A percentile compares a stretch with the other conserved stretches of the same genome.
Evolutionary conservation across 2,888 invertebrate species (phyloP).

Genomic region (Muscina levida): DNA sequence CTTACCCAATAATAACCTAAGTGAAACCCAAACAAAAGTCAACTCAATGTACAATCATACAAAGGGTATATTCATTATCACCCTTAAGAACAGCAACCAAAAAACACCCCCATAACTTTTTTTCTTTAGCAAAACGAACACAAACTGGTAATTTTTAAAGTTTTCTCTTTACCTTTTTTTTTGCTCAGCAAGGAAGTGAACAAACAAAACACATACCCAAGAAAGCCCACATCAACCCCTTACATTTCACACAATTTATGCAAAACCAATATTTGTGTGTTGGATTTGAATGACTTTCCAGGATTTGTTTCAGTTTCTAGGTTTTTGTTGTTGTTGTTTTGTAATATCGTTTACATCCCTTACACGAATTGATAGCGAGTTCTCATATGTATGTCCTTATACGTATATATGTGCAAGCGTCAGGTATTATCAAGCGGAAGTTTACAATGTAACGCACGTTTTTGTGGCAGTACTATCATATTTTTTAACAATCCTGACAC

Average conservation of each 20-base stretch:
- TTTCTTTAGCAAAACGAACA: neutral
- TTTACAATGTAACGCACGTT: conserved; percentile 8
- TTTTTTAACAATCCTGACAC: neutral
- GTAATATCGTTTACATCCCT: conserved; percentile 10
- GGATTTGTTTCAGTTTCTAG: neutral
- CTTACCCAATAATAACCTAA: no score
- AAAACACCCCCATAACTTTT: conserved; percentile 1
- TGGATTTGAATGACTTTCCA: neutral
- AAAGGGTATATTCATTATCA: no score
- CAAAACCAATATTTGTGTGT: conserved; percentile 48
- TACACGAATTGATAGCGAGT: neutral
- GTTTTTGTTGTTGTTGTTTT: conserved; percentile 1
- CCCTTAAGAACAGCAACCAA: no score
- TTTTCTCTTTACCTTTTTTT: neutral
- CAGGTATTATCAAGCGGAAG: neutral
- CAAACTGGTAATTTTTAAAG: neutral
- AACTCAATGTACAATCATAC: no score
- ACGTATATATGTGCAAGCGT: neutral
- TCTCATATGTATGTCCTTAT: no score
- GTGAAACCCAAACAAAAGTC: neutral
- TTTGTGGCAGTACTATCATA: no score
- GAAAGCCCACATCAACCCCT: conserved; percentile 56
- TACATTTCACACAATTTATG: conserved; percentile 27
- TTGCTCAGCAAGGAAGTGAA: no score
- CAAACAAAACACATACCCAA: neutral